Conservation (phyloP, 2,797 vertebrate genomes). For the Paramormyrops hopkinsi region DNA sequence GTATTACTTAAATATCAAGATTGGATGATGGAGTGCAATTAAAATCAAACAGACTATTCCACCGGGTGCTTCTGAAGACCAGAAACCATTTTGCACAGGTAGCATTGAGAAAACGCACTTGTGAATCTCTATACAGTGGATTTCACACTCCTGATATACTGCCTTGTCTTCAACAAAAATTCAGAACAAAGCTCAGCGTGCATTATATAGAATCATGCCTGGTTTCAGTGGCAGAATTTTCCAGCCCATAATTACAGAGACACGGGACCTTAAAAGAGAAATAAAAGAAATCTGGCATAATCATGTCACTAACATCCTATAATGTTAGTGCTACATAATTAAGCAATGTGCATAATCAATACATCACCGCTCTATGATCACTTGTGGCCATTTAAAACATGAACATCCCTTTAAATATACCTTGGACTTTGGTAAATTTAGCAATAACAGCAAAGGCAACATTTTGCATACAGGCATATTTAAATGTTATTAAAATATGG, state of each 20-base stretch:
- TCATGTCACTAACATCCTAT: not conserved
- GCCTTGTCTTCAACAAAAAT: not conserved
- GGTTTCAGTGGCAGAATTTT: not conserved
- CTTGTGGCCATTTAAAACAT: not conserved
- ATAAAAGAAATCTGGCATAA: not conserved
- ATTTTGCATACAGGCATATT: not conserved
- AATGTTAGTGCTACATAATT: not conserved
- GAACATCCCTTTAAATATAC: not conserved
- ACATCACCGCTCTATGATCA: not conserved
- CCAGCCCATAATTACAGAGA: conserved; percentile 45
- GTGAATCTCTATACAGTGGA: not conserved
- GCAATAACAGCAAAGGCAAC: conserved; percentile 7
- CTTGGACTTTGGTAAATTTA: conserved; percentile 1
- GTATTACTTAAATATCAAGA: not conserved
- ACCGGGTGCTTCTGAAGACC: not conserved
- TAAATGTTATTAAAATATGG: not conserved
- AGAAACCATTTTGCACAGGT: not conserved
- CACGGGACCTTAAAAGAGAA: conserved; percentile 20
- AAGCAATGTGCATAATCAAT: not conserved
- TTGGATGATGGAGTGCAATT: not conserved
- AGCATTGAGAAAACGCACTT: not conserved
- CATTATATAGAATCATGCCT: not conserved
- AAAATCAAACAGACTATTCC: not conserved
- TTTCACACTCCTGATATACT: not conserved
- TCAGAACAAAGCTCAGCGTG: not conserved